phyloP scores from a whole-genome alignment of 2,113 vertebrate genomes.

The Rhizomys pruinosus region DNA sequence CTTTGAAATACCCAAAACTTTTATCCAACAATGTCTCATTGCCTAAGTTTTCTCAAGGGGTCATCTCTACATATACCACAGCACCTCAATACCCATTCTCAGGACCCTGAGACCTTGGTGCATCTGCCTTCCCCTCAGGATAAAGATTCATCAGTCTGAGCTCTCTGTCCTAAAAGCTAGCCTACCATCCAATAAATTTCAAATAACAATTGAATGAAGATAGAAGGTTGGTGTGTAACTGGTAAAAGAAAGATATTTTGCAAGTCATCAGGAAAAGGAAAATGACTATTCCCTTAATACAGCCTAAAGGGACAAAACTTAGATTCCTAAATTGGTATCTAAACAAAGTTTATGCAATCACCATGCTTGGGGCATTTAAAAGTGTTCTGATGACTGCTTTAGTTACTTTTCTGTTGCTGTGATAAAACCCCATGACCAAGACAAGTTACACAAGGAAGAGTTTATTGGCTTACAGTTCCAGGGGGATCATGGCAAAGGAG shows the following conservation, averaged over 20 bases:
- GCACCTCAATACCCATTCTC: neutral
- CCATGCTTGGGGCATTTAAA: neutral
- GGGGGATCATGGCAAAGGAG: too few species aligned
- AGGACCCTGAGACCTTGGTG: neutral
- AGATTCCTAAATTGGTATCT: neutral
- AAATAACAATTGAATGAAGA: neutral
- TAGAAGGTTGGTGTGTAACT: neutral
- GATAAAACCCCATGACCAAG: too few species aligned
- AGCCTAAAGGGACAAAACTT: neutral
- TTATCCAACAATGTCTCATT: neutral
- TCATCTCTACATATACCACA: neutral
- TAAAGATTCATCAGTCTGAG: neutral
- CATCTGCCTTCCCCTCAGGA: neutral
- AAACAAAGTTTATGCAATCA: neutral
- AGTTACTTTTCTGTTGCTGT: too few species aligned
- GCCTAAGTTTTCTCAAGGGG: neutral
- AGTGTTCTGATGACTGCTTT: too few species aligned
- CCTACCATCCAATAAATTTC: neutral
- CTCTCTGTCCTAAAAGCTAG: neutral
- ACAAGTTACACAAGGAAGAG: too few species aligned
- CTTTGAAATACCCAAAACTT: slow-evolving; percentile 34
- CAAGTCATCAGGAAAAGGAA: neutral
- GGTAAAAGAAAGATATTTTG: neutral
- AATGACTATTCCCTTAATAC: neutral
- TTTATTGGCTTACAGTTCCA: too few species aligned